phyloP scores from a whole-genome alignment of 2,797 vertebrate genomes.

The Tenualosa ilisha region DNA sequence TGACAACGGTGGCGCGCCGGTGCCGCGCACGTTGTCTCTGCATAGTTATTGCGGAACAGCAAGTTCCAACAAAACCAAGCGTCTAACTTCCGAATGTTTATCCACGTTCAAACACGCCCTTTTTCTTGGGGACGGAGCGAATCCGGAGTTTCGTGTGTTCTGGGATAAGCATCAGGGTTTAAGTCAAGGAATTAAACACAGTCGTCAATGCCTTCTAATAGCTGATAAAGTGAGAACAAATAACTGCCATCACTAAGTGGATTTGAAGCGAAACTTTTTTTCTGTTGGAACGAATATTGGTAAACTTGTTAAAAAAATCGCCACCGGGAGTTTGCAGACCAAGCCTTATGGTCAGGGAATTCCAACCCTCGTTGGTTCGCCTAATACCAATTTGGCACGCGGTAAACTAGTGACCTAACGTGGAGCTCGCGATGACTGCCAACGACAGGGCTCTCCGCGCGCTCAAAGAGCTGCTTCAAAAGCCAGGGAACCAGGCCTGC shows the following conservation, averaged over 20 bases:
- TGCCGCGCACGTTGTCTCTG: not conserved
- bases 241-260: not conserved
- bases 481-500: conserved; percentile 68
- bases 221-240: not conserved
- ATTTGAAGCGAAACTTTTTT: conserved; percentile 3
- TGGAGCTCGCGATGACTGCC: conserved; percentile 57
- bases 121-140: not conserved
- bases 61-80: conserved; percentile 57
- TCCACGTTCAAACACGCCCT: conserved; percentile 36
- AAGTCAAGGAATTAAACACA: not conserved
- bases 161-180: not conserved
- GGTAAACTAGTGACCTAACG: not conserved
- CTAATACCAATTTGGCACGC: not conserved
- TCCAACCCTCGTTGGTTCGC: not conserved
- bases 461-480: conserved; percentile 66
- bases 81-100: conserved; percentile 65
- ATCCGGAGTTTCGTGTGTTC: not conserved
- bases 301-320: not conserved
- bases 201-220: not conserved
- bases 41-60: conserved; percentile 63
- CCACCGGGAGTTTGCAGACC: not conserved
- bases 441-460: conserved; percentile 66
- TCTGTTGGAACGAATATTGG: not conserved
- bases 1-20: not conserved
- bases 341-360: conserved; percentile 11